Conservation (phyloP, 2,888 invertebrate genomes). For the Alentia gelatinosa region DNA sequence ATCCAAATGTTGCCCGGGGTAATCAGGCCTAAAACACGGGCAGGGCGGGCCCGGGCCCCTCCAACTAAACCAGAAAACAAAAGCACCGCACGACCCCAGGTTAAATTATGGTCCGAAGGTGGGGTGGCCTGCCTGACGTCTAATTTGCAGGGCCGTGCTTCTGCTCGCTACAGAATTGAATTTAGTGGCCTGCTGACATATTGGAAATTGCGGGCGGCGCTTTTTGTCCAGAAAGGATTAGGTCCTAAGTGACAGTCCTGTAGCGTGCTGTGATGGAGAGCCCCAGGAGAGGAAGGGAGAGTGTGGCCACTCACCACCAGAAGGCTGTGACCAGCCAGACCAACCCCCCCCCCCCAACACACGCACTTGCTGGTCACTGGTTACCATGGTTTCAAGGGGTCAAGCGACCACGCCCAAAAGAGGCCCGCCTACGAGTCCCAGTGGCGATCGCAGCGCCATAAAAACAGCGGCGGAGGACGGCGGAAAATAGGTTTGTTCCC, state of each 20-base stretch:
- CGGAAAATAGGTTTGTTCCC: not conserved
- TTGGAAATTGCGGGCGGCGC: conserved; percentile 46
- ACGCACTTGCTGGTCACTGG: not conserved
- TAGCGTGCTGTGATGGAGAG: conserved; percentile 31
- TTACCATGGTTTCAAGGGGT: conserved; percentile 31
- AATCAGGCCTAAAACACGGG: conserved; percentile 18
- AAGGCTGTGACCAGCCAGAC: not conserved
- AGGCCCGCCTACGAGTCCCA: conserved; percentile 4
- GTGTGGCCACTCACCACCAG: not conserved
- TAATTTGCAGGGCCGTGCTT: conserved; percentile 29
- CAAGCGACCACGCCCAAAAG: conserved; percentile 7
- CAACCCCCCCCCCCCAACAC: not conserved
- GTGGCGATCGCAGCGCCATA: conserved; percentile 36
- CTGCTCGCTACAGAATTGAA: conserved; percentile 7
- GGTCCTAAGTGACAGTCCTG: conserved; percentile 41
- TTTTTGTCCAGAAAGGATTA: conserved; percentile 1
- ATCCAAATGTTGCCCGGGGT: not conserved
- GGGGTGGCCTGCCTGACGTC: not conserved
- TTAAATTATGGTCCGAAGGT: conserved; percentile 16
- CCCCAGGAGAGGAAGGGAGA: not conserved
- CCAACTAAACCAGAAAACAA: conserved; percentile 26
- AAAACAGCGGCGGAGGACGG: conserved; percentile 2
- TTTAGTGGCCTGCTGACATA: conserved; percentile 51
- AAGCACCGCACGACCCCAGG: conserved; percentile 33
- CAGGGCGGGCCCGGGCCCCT: not conserved